These are phyloP conservation scores for Vidua macroura DNA, from an alignment of 2,113 vertebrate genomes.

Conservation along the genomic window DNA sequence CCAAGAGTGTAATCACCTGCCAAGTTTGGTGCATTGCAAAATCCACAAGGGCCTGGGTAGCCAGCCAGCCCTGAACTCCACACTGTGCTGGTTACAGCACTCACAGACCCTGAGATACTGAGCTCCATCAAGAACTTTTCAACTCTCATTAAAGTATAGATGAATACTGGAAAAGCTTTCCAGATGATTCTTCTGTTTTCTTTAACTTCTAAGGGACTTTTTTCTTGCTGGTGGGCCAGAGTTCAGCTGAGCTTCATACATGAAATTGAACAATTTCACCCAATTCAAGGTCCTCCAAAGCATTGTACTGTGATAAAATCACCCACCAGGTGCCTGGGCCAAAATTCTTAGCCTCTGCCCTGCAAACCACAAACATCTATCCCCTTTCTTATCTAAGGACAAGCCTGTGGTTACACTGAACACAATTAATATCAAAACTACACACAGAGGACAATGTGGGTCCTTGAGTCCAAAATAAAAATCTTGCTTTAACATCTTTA, in stretches of 20 bases:
- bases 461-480: neutral
- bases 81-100: neutral
- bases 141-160: neutral
- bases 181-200: neutral
- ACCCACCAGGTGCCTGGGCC: neutral
- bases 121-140: neutral
- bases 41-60: neutral
- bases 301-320: neutral
- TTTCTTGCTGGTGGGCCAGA: neutral
- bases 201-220: neutral
- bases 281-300: neutral
- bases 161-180: neutral
- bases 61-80: neutral
- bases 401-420: neutral
- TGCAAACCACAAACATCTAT: neutral
- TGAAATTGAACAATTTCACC: neutral
- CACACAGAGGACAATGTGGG: neutral
- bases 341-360: neutral
- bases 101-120: neutral
- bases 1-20: neutral
- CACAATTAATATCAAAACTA: neutral
- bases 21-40: slow-evolving; percentile 7
- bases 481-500: neutral
- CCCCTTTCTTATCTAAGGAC: neutral
- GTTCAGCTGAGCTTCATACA: neutral